Conservation (phyloP, 1,140 invertebrate species). For the Acromyrmex echinatior region DNA sequence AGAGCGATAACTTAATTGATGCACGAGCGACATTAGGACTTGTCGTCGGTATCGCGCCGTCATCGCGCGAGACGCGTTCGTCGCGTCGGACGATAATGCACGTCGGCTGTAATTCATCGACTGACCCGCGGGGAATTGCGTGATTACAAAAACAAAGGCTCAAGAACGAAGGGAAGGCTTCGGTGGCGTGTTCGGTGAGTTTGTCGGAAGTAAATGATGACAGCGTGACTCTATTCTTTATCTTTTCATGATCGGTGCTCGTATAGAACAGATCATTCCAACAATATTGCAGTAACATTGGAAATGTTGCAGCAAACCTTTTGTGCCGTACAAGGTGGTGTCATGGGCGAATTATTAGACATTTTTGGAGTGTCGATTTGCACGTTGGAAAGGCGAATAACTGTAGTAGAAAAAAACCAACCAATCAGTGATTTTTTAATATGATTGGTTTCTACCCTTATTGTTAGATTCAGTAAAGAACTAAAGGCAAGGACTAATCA, state of each 20-base stretch:
- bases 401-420: too few relatives aligned
- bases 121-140: conserved; percentile 8
- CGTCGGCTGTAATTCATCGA: conserved; percentile 39
- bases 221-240: neutral
- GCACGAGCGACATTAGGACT: conserved; percentile 74
- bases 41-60: conserved; percentile 65
- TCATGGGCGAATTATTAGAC: neutral
- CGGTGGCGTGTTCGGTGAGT: neutral
- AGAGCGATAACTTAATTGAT: conserved; percentile 80
- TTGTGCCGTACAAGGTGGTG: too few relatives aligned
- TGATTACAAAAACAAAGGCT: conserved; percentile 22
- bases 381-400: neutral
- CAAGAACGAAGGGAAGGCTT: neutral
- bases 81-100: conserved; percentile 42
- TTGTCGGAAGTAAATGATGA: neutral
- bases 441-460: too few relatives aligned
- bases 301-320: too few relatives aligned
- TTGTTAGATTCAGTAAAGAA: too few relatives aligned
- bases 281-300: too few relatives aligned
- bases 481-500: too few relatives aligned
- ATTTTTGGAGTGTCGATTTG: neutral
- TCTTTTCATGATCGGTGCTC: neutral
- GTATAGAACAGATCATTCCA: too few relatives aligned
- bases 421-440: too few relatives aligned
- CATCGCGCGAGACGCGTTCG: conserved; percentile 50